Evolutionary conservation across 2,113 vertebrate genomes (phyloP).

Genomic region (Mola mola): DNA sequence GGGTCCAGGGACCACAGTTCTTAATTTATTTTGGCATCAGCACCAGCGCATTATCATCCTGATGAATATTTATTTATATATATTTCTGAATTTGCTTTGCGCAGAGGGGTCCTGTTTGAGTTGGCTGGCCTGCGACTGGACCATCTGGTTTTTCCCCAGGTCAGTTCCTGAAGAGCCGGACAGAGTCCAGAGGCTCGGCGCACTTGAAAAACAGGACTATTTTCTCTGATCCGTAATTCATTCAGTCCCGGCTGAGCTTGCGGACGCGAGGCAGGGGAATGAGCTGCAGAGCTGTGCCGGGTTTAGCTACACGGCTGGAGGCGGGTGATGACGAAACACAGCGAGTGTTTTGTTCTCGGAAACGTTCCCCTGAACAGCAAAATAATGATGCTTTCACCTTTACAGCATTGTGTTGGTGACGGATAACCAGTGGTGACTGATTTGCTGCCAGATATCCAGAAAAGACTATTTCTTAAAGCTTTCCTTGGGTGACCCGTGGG

Average conservation of each 20-base stretch:
- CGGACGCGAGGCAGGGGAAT: constrained; percentile 27
- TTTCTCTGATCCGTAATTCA: constrained; percentile 66
- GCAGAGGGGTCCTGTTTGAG: constrained; percentile 74
- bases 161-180: constrained; percentile 72
- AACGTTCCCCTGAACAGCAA: constrained; percentile 12
- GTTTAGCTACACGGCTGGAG: constrained; percentile 36
- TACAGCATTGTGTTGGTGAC: constrained; percentile 24
- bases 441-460: constrained; percentile 35
- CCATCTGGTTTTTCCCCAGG: constrained; percentile 86
- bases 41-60: constrained; percentile 51
- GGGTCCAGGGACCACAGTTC: constrained; percentile 55
- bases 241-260: constrained; percentile 15
- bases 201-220: constrained; percentile 50
- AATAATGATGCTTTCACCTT: constrained; percentile 30
- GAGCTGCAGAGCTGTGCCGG: constrained; percentile 53
- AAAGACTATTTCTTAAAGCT: constrained; percentile 24
- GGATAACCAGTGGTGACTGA: too few species aligned
- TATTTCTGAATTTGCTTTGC: constrained; percentile 73
- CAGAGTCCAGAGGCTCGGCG: constrained; percentile 58
- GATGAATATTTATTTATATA: constrained; percentile 73
- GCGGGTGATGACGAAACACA: constrained; percentile 56
- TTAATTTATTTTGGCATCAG: constrained; percentile 80
- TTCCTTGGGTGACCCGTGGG: constrained; percentile 11
- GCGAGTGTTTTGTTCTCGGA: constrained; percentile 38
- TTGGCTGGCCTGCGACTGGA: constrained; percentile 72